These are phyloP conservation scores for Cyanoramphus novaezelandiae DNA, from an alignment of 2,113 vertebrate genomes.

Conservation along the genomic window DNA sequence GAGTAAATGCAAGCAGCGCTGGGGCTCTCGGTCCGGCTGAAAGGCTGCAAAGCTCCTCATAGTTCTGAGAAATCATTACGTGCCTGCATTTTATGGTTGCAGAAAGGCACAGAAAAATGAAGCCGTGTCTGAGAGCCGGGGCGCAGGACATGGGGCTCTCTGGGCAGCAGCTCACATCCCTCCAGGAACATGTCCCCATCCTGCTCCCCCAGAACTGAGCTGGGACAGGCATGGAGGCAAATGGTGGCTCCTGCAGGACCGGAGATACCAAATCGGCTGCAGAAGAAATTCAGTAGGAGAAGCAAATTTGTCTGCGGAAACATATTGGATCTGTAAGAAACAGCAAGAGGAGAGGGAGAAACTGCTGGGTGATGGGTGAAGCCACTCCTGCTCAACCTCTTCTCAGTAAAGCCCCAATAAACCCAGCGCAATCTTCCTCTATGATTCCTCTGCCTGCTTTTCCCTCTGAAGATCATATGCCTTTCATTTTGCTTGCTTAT, in stretches of 20 bases:
- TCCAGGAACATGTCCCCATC: fast-evolving
- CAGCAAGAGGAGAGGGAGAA: background rate
- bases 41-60: background rate
- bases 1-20: background rate
- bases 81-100: background rate
- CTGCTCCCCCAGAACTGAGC: background rate
- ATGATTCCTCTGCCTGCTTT: background rate
- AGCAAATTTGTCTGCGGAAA: background rate
- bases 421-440: fast-evolving
- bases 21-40: background rate
- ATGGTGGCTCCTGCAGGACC: fast-evolving
- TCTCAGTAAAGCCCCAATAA: background rate
- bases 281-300: background rate
- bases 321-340: background rate
- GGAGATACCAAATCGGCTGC: background rate
- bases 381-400: background rate
- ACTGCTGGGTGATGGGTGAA: background rate
- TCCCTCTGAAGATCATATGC: background rate
- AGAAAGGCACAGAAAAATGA: background rate
- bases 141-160: background rate
- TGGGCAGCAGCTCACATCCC: background rate
- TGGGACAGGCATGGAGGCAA: background rate
- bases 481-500: background rate
- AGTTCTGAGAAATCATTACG: background rate
- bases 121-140: background rate